Base-by-base conservation (phyloP, 2,797 vertebrate species). In the Cynodonichthys magdalenae region DNA sequence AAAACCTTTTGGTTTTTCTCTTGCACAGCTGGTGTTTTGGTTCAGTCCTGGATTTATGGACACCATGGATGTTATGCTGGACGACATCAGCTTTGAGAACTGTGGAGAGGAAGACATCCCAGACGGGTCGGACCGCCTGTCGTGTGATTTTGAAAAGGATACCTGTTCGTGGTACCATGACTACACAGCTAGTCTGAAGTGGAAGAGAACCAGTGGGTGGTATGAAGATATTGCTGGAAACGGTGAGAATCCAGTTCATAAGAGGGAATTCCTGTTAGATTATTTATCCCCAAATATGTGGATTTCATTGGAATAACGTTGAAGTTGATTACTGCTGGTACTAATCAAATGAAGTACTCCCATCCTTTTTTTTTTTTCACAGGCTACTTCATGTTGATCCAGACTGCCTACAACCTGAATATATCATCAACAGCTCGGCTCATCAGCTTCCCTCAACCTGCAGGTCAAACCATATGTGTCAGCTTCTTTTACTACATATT, bases 401-500 rank as follows among this genome's bases (percentile, higher is more conserved):
- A n/a, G 29, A 3, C 84, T 47, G 0, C 17, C 24, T 0, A 0
- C 1, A 18, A 5, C 1, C 18, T 46, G 1, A 44, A 85, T 48
- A 56, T 58, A 14, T 79, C 79, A 47, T 77, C 85, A 7, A 10
- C 69, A 41, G 90, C 92, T 31, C 90, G 90, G 79, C 87, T 94
- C 6, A 29, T 91, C 51, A 90, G 90, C 74, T 88, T 73, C 59
- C 90, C 92, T 63, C 92, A 77, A 9, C 66, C 80, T 57, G 77
- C 53, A 3, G 59, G 28, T 36, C 71, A 55, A 69, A 50, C 60
- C 51, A 61, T 86, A 34, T 94, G 93, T 69, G 85, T 94, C 69
- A 93, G 81, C 78, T 94, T 94, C 83, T 80, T 60, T 81, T 94
- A 94, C 79, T 84, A 89, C 74, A 93, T 94, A 60, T 93, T 91